A percentile compares a stretch with the other conserved stretches of the same genome.
Evolutionary conservation across 1,140 invertebrate species (phyloP).

Genomic region (Scylla paramamosain): DNA sequence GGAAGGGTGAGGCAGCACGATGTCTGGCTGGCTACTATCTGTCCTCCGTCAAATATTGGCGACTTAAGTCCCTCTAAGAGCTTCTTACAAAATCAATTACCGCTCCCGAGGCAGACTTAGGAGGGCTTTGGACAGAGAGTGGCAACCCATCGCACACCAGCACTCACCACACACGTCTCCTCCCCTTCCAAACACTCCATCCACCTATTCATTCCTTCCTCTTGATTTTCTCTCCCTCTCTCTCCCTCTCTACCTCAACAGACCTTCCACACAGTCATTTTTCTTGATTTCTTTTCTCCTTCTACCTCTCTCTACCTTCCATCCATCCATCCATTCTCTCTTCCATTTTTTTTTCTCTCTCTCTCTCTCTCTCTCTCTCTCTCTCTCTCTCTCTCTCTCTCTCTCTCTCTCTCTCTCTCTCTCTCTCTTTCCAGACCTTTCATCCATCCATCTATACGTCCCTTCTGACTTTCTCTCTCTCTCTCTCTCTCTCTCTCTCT

Average conservation of each 20-base stretch:
- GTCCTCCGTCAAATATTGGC: background rate
- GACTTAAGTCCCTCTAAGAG: background rate
- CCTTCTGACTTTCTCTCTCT: background rate
- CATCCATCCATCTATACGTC: background rate
- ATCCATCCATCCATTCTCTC: too few relatives aligned
- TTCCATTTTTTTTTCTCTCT: background rate
- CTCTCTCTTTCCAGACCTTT: background rate
- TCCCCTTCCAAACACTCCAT: too few relatives aligned
- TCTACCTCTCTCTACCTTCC: background rate
- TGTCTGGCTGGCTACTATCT: background rate
- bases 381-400: background rate
- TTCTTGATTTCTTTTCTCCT: background rate
- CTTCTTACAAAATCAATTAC: conserved; percentile 54
- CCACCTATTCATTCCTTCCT: too few relatives aligned
- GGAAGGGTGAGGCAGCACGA: too few relatives aligned
- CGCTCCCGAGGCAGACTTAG: conserved; percentile 14
- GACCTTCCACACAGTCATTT: too few relatives aligned
- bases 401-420: background rate
- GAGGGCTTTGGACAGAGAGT: background rate
- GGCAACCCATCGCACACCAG: background rate
- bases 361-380: background rate
- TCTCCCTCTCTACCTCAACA: background rate
- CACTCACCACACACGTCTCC: background rate
- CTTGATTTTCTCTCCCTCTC: background rate
- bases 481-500: background rate